These are phyloP conservation scores for Microplitis mediator DNA, from an alignment of 1,140 invertebrate genomes.

Conservation along the genomic window DNA sequence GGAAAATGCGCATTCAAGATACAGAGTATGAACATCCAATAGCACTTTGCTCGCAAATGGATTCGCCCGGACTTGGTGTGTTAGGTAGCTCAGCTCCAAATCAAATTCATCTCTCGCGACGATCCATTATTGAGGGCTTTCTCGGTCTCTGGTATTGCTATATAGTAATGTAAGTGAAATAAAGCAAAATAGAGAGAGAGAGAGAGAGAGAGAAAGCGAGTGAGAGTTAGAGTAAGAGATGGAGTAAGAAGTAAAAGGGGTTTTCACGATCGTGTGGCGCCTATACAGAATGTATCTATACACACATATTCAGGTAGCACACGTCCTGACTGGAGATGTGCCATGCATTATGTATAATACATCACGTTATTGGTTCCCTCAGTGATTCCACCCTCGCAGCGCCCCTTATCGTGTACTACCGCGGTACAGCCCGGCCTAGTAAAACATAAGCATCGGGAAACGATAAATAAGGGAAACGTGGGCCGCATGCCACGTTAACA, in stretches of 20 bases:
- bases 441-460: constrained; percentile 64
- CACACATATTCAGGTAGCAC: constrained; percentile 22
- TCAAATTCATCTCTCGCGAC: constrained; percentile 24
- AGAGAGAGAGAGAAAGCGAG: background rate
- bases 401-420: constrained; percentile 56
- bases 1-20: constrained; percentile 4
- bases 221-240: constrained; percentile 3
- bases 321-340: constrained; percentile 28
- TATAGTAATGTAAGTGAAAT: background rate
- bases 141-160: background rate
- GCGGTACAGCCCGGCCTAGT: constrained; percentile 47
- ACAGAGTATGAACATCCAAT: constrained; percentile 17
- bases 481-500: constrained; percentile 50
- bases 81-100: constrained; percentile 2
- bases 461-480: constrained; percentile 64
- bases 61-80: constrained; percentile 17
- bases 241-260: background rate
- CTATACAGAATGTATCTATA: constrained; percentile 17
- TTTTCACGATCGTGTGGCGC: constrained; percentile 10
- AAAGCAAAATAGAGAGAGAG: background rate
- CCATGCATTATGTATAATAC: constrained; percentile 64
- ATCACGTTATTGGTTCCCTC: constrained; percentile 63
- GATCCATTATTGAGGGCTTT: constrained; percentile 20
- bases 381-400: constrained; percentile 59
- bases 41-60: constrained; percentile 22